Evolutionary conservation across 2,797 vertebrate species (phyloP), one percentile per base, ranked within the genome.

Genomic region (Hyperoplus immaculatus): DNA sequence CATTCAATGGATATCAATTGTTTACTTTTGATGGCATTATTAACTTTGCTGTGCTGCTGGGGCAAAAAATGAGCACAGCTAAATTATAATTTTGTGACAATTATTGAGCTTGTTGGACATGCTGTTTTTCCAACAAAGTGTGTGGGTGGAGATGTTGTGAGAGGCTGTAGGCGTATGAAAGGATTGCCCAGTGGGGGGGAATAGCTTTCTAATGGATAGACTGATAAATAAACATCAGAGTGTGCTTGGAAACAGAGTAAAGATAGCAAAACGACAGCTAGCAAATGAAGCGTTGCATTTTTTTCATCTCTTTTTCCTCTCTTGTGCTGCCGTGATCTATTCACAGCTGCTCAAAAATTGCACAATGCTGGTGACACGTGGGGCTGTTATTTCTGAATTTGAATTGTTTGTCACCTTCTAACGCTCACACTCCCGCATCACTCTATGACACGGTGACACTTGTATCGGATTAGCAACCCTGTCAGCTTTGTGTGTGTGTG

Each of bases 381-480:
- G 45, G 58, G 29, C 75, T 68, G 80, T 87, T 86, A 89, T 87
- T 89, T 88, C 82, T 74, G 64, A 78, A 77, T 84, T 69, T 70
- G 80, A 85, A 90, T 85, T 73, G 77, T 89, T 87, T 89, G 80
- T 86, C 91, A 78, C 84, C 73, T 80, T 81, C 75, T 69, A 45
- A n/a, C 29, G 3, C 78, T 90, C 85, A 72, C 87, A 47, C 88
- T 73, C 60, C 66, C 47, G 16, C 73, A 47, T 81, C 66, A 21
- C 69, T 85, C 63, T 8, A 6, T 10, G 54, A 81, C 89, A 79
- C 91, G 87, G 6, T 10, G 54, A 81, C 89, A 79, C 91, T 87
- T 84, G 72, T 46, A 56, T 80, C 63, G 16, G 72, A 81, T 82
- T 69, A 80, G 68, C 67, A 86, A 85, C 78, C 29, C 74, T 88